Evolutionary conservation across 92 coral and sea anemone species (phyloP), one percentile per base, ranked within the genome.

Genomic region (Siderastrea radians): DNA sequence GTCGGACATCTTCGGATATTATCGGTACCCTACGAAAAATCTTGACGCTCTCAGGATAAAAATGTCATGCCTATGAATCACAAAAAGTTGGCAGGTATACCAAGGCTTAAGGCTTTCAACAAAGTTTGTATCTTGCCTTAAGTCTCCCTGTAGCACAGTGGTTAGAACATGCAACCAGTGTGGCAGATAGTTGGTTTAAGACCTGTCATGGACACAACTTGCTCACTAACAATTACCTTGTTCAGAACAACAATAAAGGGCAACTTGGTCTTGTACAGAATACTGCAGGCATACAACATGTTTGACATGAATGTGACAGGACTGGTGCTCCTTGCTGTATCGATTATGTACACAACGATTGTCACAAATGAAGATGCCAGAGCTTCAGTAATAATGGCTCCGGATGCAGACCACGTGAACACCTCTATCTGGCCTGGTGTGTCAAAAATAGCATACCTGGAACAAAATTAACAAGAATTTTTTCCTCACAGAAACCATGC

Each of bases 401-500:
- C 99, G 6, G 99, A 97, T 8, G 99, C 99, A 57, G 99, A 97
- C 99, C 99, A 97, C 10, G 99, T 97, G 84, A 97, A 97, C 15
- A 97, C 99, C 80, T 97, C 99, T 57, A 97, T 97, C 91, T 97
- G 99, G 8, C 99, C 99, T 50, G 99, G 99, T 7, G 99, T 97
- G 70, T 97, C 99, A 92, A 97, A 97, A 17, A 97, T 86, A 5
- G 98, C 98, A 92, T 93, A 94, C 83, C 99, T 97, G 72, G 48
- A 57, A 74, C 9, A 50, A 6, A 68, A 54, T 38, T 7, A 2
- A 6, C 2, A 43, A n/a, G 38, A 26, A 26, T 26, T 26, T 26
- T 26, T 26, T 26, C 38, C 38, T 26, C 38, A 26, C 38, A 26
- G 38, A 26, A 26, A 26, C 38, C 38, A 26, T 26, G 38, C 38